These are phyloP conservation scores for Agelastica alni DNA, from an alignment of 2,888 invertebrate species.

Conservation along the genomic window DNA sequence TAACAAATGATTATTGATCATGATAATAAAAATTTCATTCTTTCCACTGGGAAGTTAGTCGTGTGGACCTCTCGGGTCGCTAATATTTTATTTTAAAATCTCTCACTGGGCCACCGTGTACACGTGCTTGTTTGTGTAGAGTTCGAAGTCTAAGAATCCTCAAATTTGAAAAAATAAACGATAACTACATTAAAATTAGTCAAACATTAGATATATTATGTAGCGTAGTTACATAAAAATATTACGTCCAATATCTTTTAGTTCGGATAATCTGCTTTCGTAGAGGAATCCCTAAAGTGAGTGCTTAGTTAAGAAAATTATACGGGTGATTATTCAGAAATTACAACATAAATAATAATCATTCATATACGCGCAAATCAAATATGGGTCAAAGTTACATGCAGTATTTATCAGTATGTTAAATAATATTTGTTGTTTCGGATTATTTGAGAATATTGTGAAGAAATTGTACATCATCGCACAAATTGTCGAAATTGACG, in stretches of 20 bases:
- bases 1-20: too few relatives aligned
- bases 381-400: too few relatives aligned
- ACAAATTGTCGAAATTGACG: too few relatives aligned
- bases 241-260: background rate
- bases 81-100: too few relatives aligned
- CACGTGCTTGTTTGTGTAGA: background rate
- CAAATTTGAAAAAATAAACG: background rate
- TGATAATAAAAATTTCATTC: too few relatives aligned
- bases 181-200: background rate
- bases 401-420: too few relatives aligned
- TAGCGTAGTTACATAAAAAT: background rate
- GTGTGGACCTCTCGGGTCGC: too few relatives aligned
- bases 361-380: background rate
- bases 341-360: background rate
- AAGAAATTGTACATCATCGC: too few relatives aligned
- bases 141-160: constrained; percentile 11
- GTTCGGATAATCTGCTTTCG: background rate
- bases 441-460: too few relatives aligned
- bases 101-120: too few relatives aligned
- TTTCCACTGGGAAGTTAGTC: too few relatives aligned
- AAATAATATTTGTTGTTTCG: too few relatives aligned
- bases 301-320: constrained; percentile 1
- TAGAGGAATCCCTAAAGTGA: background rate
- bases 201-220: background rate
- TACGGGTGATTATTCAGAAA: background rate